Conservation (phyloP, 1,140 invertebrate genomes). For the Globodera ellingtonae region DNA sequence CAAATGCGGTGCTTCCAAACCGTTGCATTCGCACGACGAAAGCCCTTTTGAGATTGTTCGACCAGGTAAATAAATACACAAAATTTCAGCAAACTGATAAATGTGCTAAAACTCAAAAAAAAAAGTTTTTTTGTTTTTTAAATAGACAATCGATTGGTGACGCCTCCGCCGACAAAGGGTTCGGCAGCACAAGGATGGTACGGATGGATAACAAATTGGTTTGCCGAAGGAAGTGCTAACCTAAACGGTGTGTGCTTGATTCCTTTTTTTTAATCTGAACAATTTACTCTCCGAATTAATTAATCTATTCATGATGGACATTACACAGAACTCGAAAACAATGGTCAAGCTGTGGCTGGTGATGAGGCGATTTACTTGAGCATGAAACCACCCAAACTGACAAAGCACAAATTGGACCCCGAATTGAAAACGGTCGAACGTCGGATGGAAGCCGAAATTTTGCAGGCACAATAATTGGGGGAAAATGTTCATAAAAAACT, state of each 20-base stretch:
- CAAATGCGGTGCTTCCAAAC: slow-evolving; percentile 43
- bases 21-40: slow-evolving; percentile 5
- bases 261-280: too few species aligned
- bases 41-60: slow-evolving; percentile 44
- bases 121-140: neutral
- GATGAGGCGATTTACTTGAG: slow-evolving; percentile 42
- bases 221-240: slow-evolving; percentile 22
- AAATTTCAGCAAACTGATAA: too few species aligned
- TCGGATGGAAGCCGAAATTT: slow-evolving; percentile 70
- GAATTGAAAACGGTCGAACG: slow-evolving; percentile 47
- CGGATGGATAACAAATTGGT: slow-evolving; percentile 58
- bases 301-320: neutral
- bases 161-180: neutral
- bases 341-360: slow-evolving; percentile 23
- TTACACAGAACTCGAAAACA: neutral
- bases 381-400: slow-evolving; percentile 37
- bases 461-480: slow-evolving; percentile 42
- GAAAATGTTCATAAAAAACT: neutral
- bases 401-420: slow-evolving; percentile 42
- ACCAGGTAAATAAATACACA: slow-evolving; percentile 6
- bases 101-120: too few species aligned
- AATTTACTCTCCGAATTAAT: neutral
- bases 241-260: neutral
- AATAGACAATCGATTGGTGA: neutral
- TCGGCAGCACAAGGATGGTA: slow-evolving; percentile 39